Conservation (phyloP, 2,797 vertebrate genomes). For the Lindbergichthys nudifrons region DNA sequence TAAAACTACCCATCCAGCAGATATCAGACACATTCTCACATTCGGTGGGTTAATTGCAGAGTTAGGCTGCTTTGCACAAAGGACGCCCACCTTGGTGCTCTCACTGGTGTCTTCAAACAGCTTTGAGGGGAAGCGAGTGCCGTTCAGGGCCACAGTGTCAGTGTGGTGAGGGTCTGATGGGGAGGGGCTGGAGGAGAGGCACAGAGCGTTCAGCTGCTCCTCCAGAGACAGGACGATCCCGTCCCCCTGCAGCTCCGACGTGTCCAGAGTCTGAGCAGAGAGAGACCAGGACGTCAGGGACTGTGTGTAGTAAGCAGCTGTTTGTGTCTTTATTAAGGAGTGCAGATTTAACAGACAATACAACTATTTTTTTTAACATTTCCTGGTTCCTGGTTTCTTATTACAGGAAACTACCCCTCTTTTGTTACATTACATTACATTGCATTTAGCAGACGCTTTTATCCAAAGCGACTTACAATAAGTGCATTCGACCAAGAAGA, state of each 20-base stretch:
- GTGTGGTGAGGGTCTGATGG: conserved; percentile 72
- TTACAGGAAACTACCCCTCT: too few relatives aligned
- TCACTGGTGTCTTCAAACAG: conserved; percentile 87
- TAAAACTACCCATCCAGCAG: background rate
- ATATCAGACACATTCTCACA: background rate
- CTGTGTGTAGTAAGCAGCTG: background rate
- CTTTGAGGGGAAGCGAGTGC: conserved; percentile 84
- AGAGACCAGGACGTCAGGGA: background rate
- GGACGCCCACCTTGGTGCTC: conserved; percentile 90
- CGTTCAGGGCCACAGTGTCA: conserved; percentile 88
- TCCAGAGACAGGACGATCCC: conserved; percentile 91
- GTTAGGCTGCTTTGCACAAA: background rate
- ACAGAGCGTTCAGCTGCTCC: conserved; percentile 92
- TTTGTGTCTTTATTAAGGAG: too few relatives aligned
- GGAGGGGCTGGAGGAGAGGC: conserved; percentile 77
- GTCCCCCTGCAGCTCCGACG: conserved; percentile 87
- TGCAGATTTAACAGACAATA: too few relatives aligned
- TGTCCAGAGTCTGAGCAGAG: conserved; percentile 87
- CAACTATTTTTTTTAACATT: too few relatives aligned
- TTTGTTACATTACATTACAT: too few relatives aligned
- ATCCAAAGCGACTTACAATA: too few relatives aligned
- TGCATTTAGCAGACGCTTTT: too few relatives aligned
- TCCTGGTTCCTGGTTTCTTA: too few relatives aligned
- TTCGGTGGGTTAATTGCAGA: background rate
- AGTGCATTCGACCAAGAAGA: too few relatives aligned